phyloP scores from a whole-genome alignment of 2,888 invertebrate genomes.

The Prosopocoilus inquinatus region DNA sequence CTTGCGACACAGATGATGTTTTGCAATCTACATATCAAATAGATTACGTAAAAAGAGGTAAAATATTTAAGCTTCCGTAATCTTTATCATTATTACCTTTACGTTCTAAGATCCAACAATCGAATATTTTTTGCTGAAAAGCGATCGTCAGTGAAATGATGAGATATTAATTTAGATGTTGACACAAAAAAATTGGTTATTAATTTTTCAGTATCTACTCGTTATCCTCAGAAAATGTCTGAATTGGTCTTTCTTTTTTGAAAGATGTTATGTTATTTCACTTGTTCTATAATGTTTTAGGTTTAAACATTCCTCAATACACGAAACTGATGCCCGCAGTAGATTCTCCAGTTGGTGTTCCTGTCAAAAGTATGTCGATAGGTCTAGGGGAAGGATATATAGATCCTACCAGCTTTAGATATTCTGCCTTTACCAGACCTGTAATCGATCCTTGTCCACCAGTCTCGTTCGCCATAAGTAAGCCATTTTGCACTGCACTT shows the following conservation, averaged over 20 bases:
- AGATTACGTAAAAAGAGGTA: slow-evolving; percentile 61
- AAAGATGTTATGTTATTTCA: background rate
- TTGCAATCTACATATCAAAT: slow-evolving; percentile 64
- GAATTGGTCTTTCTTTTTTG: too few species aligned
- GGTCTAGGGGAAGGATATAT: slow-evolving; percentile 61
- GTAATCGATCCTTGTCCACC: slow-evolving; percentile 54
- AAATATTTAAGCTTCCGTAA: slow-evolving; percentile 29
- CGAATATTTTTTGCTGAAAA: too few species aligned
- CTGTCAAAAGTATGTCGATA: slow-evolving; percentile 56
- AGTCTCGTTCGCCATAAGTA: slow-evolving; percentile 44
- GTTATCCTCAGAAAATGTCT: too few species aligned
- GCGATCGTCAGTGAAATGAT: too few species aligned
- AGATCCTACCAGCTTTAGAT: slow-evolving; percentile 62
- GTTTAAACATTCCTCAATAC: slow-evolving; percentile 56
- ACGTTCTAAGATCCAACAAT: too few species aligned
- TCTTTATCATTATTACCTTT: too few species aligned
- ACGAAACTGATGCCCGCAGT: slow-evolving; percentile 59
- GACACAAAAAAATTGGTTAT: background rate
- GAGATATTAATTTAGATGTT: too few species aligned
- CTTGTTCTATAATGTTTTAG: slow-evolving; percentile 38
- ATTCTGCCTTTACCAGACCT: slow-evolving; percentile 56
- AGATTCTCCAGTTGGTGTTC: slow-evolving; percentile 59
- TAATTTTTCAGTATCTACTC: background rate
- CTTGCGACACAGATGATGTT: slow-evolving; percentile 61
- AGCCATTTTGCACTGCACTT: slow-evolving; percentile 14